Evolutionary conservation across 2,888 invertebrate genomes (phyloP).

Genomic region (Drosophila atripex): DNA sequence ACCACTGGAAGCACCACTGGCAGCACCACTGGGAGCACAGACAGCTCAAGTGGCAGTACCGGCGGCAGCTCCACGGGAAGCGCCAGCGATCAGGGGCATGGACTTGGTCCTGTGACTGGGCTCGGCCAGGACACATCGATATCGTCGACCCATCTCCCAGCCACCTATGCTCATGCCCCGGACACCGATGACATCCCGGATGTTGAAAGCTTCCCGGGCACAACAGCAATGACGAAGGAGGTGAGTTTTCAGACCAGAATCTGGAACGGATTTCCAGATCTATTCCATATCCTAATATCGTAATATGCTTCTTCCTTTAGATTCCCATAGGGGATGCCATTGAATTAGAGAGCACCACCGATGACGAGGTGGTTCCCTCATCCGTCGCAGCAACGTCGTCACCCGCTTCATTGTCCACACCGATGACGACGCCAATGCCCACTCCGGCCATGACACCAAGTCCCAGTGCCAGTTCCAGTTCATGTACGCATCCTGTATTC

Average conservation of each 20-base stretch:
- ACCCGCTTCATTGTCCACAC: not conserved
- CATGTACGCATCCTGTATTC: not conserved
- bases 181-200: slow-evolving; percentile 19
- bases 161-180: slow-evolving; percentile 16
- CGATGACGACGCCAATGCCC: not conserved
- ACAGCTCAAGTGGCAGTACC: not conserved
- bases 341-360: not conserved
- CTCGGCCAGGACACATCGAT: not conserved
- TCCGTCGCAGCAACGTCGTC: not conserved
- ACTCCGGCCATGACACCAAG: not conserved
- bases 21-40: slow-evolving; percentile 1
- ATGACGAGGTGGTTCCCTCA: not conserved
- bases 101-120: slow-evolving; percentile 12
- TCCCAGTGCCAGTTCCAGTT: not conserved
- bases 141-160: slow-evolving; percentile 14
- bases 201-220: not conserved
- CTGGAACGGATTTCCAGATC: no score
- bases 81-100: slow-evolving; percentile 20
- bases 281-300: not conserved
- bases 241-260: no score
- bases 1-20: not conserved
- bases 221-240: not conserved
- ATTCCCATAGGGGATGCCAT: not conserved
- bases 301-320: not conserved
- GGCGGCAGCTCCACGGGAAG: not conserved